A percentile compares a stretch with the other conserved stretches of the same genome.
Evolutionary conservation across 2,888 invertebrate genomes (phyloP).

Genomic region (Copidosoma aretas): DNA sequence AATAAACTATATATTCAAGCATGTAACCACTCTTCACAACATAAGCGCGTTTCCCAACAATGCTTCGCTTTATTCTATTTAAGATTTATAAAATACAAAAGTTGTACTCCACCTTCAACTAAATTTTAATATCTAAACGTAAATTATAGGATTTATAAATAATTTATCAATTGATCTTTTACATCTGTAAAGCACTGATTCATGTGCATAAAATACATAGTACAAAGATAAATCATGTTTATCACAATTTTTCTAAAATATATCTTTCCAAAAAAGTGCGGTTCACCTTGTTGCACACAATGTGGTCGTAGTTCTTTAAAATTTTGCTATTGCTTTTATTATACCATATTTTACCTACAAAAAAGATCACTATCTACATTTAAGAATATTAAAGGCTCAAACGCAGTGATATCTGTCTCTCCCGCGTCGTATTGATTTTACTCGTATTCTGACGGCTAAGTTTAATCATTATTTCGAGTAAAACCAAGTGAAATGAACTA

Average conservation of each 20-base stretch:
- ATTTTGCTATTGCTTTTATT: slow-evolving; percentile 14
- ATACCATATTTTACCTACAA: slow-evolving; percentile 13
- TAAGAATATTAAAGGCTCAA: background rate
- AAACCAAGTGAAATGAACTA: slow-evolving; percentile 12
- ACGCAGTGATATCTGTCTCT: no score
- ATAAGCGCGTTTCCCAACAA: slow-evolving; percentile 31
- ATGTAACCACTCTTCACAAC: slow-evolving; percentile 13
- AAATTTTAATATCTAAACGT: slow-evolving; percentile 23
- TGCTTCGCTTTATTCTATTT: slow-evolving; percentile 11
- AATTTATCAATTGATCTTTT: slow-evolving; percentile 1
- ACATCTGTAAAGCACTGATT: slow-evolving; percentile 22
- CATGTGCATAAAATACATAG: slow-evolving; percentile 29
- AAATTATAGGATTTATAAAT: slow-evolving; percentile 26
- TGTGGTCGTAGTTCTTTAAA: slow-evolving; percentile 19
- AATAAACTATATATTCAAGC: slow-evolving; percentile 36
- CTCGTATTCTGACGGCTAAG: slow-evolving; percentile 4
- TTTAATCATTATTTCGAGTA: slow-evolving; percentile 1
- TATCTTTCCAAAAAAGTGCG: slow-evolving; percentile 16
- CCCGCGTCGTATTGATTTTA: background rate
- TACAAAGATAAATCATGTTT: slow-evolving; percentile 31
- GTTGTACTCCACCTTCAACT: slow-evolving; percentile 23
- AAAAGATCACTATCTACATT: slow-evolving; percentile 16
- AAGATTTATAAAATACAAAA: slow-evolving; percentile 29
- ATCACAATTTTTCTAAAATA: slow-evolving; percentile 29
- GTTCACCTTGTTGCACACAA: slow-evolving; percentile 30